A percentile compares a stretch with the other conserved stretches of the same genome.
phyloP scores from a whole-genome alignment of 2,888 invertebrate genomes.

The Branchinecta sandiegonensis region DNA sequence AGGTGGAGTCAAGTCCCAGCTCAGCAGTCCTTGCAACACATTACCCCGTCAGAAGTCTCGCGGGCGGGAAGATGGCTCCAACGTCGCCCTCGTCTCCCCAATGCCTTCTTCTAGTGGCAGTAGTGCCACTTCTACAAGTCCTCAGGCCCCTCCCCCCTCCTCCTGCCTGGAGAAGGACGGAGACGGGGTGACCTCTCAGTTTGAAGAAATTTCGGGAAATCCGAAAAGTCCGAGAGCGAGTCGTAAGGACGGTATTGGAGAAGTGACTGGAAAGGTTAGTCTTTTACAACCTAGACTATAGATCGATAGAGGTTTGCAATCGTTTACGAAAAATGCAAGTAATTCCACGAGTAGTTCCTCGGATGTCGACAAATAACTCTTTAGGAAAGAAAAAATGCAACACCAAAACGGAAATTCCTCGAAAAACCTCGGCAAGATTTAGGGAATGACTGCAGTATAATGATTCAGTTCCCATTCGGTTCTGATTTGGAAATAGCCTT shows the following conservation, averaged over 20 bases:
- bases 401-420: too few relatives aligned
- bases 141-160: slow-evolving; percentile 20
- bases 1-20: slow-evolving; percentile 7
- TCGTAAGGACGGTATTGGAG: neutral
- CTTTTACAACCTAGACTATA: too few relatives aligned
- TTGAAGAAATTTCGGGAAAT: neutral
- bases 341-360: too few relatives aligned
- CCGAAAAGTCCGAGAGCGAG: neutral
- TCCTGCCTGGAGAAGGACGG: slow-evolving; percentile 30
- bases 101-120: slow-evolving; percentile 42
- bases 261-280: slow-evolving; percentile 9
- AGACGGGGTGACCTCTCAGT: slow-evolving; percentile 25
- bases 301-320: too few relatives aligned
- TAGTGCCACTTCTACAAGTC: neutral
- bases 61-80: slow-evolving; percentile 31
- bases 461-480: too few relatives aligned
- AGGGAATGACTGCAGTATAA: too few relatives aligned
- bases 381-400: too few relatives aligned
- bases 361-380: too few relatives aligned
- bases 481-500: too few relatives aligned
- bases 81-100: slow-evolving; percentile 52
- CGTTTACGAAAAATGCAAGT: too few relatives aligned
- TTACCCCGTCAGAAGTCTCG: slow-evolving; percentile 34
- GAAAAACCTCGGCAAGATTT: too few relatives aligned
- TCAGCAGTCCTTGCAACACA: slow-evolving; percentile 31